Evolutionary conservation across 2,797 vertebrate species (phyloP).

Genomic region (Diplodus puntazzo): DNA sequence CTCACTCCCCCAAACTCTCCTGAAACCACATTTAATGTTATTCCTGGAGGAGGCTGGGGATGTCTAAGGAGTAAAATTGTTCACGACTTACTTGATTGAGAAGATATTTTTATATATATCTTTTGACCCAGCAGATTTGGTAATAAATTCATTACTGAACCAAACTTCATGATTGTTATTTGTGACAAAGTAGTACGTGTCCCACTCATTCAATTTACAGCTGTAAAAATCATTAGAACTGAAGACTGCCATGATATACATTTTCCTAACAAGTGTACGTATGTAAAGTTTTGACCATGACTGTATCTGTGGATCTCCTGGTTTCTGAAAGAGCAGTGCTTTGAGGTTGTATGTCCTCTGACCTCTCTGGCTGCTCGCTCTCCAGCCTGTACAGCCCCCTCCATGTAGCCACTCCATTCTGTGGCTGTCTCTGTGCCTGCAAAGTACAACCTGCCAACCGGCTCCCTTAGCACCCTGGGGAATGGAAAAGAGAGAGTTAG

Average conservation of each 20-base stretch:
- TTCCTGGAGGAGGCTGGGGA: neutral
- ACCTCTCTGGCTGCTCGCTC: conserved; percentile 98
- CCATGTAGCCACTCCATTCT: conserved; percentile 99
- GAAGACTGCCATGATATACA: no score
- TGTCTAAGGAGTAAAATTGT: neutral
- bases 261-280: no score
- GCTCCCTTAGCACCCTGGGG: conserved; percentile 92
- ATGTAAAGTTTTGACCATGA: no score
- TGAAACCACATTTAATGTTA: neutral
- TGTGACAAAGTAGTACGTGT: no score
- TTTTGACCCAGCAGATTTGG: no score
- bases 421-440: conserved; percentile 97
- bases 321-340: neutral
- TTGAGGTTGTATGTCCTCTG: conserved; percentile 24
- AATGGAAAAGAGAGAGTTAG: neutral
- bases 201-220: no score
- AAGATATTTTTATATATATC: no score
- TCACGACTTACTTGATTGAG: no score
- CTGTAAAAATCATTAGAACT: no score
- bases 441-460: conserved; percentile 91
- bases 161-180: no score
- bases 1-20: neutral
- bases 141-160: no score
- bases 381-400: conserved; percentile 95
- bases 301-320: neutral